phyloP scores from a whole-genome alignment of 2,888 invertebrate species.

The Pyrochroa serraticornis region DNA sequence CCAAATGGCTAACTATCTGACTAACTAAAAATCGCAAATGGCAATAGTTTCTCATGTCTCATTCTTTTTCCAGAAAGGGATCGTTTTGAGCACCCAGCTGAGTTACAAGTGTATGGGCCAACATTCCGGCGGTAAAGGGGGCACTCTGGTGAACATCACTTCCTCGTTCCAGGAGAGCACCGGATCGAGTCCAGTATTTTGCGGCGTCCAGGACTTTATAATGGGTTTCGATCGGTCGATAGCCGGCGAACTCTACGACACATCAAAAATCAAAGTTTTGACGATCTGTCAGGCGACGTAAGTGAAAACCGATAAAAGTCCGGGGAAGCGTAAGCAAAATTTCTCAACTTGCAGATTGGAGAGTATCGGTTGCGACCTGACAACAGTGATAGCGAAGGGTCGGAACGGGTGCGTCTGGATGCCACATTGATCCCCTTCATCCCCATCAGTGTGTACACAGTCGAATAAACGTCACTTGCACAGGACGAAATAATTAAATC shows the following conservation, averaged over 20 bases:
- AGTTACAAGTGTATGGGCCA: slow-evolving; percentile 61
- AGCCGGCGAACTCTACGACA: slow-evolving; percentile 47
- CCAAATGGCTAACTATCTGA: too few relatives aligned
- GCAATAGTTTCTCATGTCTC: too few relatives aligned
- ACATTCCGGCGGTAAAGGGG: slow-evolving; percentile 64
- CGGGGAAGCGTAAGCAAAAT: slow-evolving; percentile 2
- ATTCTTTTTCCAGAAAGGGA: slow-evolving; percentile 45
- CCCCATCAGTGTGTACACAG: too few relatives aligned
- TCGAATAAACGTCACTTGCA: too few relatives aligned
- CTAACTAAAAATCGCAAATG: too few relatives aligned
- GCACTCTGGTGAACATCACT: slow-evolving; percentile 68
- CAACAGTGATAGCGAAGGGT: slow-evolving; percentile 18
- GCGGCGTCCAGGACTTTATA: slow-evolving; percentile 63
- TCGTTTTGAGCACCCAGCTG: slow-evolving; percentile 57
- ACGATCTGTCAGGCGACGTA: slow-evolving; percentile 48
- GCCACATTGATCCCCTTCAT: slow-evolving; percentile 1
- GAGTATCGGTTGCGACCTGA: slow-evolving; percentile 15
- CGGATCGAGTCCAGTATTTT: slow-evolving; percentile 62
- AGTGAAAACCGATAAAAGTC: slow-evolving; percentile 40
- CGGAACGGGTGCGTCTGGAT: slow-evolving; percentile 18
- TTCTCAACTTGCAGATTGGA: slow-evolving; percentile 16
- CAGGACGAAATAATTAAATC: background rate
- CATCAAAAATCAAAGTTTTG: slow-evolving; percentile 48
- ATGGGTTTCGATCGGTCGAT: slow-evolving; percentile 58
- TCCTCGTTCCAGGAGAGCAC: slow-evolving; percentile 64